These are phyloP conservation scores for Botrylloides violaceus DNA, from an alignment of 23 tunicate genomes.

Conservation along the genomic window DNA sequence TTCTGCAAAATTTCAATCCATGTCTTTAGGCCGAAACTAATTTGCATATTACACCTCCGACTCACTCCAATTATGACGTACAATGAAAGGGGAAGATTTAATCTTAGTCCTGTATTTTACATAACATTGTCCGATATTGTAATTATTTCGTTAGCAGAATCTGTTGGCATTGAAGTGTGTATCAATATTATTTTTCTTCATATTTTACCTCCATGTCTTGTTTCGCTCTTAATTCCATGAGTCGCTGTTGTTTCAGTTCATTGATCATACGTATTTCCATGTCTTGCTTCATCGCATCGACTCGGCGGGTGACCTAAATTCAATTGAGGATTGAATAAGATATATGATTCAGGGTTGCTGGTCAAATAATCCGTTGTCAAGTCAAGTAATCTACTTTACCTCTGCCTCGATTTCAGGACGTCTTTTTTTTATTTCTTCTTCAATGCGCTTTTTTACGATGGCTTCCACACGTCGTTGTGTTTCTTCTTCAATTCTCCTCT, in stretches of 20 bases:
- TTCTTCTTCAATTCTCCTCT: constrained; percentile 75
- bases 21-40: too few relatives aligned
- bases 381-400: constrained; percentile 35
- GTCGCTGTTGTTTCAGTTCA: constrained; percentile 61
- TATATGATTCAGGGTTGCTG: too few relatives aligned
- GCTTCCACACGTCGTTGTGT: constrained; percentile 73
- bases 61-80: too few relatives aligned
- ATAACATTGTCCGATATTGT: too few relatives aligned
- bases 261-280: constrained; percentile 82
- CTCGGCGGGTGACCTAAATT: constrained; percentile 53
- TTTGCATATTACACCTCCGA: too few relatives aligned
- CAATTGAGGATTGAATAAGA: too few relatives aligned
- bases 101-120: too few relatives aligned
- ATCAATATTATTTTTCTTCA: too few relatives aligned
- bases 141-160: too few relatives aligned
- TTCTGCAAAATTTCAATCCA: constrained; percentile 1
- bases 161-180: too few relatives aligned
- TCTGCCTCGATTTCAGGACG: constrained; percentile 78
- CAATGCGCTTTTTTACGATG: constrained; percentile 59
- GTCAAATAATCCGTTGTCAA: too few relatives aligned
- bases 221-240: constrained; percentile 63
- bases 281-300: constrained; percentile 60
- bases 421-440: constrained; percentile 79
- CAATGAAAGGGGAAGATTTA: too few relatives aligned
- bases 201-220: constrained; percentile 77